Conservation (phyloP, 2,113 vertebrate species). For the Rana temporaria region DNA sequence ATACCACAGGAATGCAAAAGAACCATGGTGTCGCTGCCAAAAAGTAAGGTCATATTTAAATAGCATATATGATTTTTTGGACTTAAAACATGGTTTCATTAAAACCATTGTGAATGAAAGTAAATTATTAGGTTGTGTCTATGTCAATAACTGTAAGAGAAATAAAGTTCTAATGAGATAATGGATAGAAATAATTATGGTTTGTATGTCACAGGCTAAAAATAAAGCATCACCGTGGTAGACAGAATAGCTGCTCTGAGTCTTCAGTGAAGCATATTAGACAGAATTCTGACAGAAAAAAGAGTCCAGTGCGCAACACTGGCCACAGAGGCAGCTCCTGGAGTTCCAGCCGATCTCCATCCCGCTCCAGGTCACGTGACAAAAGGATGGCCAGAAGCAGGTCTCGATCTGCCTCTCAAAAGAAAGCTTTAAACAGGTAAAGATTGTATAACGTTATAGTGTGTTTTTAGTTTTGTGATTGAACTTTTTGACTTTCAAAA, state of each 20-base stretch:
- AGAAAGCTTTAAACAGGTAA: slow-evolving; percentile 78
- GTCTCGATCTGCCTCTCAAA: slow-evolving; percentile 72
- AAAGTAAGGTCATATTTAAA: slow-evolving; percentile 76
- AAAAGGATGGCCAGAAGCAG: slow-evolving; percentile 70
- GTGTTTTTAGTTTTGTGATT: too few species aligned
- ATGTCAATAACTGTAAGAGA: background rate
- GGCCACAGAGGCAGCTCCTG: slow-evolving; percentile 86
- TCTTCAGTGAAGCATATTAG: slow-evolving; percentile 76
- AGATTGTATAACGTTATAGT: background rate
- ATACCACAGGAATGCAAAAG: slow-evolving; percentile 69
- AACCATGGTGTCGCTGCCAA: slow-evolving; percentile 77
- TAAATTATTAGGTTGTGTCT: background rate
- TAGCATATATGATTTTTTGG: background rate
- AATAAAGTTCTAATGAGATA: background rate
- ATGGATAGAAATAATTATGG: background rate
- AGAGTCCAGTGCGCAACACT: slow-evolving; percentile 79
- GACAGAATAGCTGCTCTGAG: slow-evolving; percentile 79
- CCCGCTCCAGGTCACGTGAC: slow-evolving; percentile 85
- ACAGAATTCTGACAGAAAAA: slow-evolving; percentile 80
- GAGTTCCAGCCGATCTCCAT: slow-evolving; percentile 86
- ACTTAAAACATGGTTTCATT: background rate
- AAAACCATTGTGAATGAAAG: background rate
- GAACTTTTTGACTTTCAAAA: too few species aligned
- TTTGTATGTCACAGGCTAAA: slow-evolving; percentile 65
- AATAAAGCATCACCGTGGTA: slow-evolving; percentile 78